Evolutionary conservation across 2,888 invertebrate species (phyloP), one percentile per base, ranked within the genome.

Genomic region (Cosmia trapezina): DNA sequence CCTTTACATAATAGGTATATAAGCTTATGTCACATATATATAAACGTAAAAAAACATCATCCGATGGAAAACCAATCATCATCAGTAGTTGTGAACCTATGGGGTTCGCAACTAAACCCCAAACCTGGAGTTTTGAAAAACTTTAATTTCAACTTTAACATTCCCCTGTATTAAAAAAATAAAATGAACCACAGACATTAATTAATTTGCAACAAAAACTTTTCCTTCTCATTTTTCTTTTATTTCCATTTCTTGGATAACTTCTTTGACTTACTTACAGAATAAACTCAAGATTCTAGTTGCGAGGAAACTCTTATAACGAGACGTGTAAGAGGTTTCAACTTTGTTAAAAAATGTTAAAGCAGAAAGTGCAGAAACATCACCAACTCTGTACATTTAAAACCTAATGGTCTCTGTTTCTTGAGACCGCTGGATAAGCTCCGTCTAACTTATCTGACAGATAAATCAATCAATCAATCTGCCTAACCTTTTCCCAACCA

Each of bases 341-440:
- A 75, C 41, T 64, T 75, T 56, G 64, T 63, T 63, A 14, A 41
- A 49, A 47, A 74, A 64, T 73, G 41, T 49, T 47, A 54, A 54
- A 28, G 28, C 22, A 41, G 28, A 47, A 73, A 47, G 37, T 19
- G 14, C 11, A 41, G 41, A 19, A 62, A 63, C n/a, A 41, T 49
- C 54, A 49, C 17, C 4, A 54, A 74, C 28, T 54, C 8, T 3
- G 28, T 7, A 17, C 12, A n/a, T 54, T 53, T 47, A n/a, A 11
- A 47, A 60, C 11, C 1, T 43, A 14, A 19, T 19, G 17, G 7
- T 9, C 12, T 22, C 12, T 22, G 17, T 28, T 41, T 45, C 22
- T 37, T 19, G 6, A 14, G n/a, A 43, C 53, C 17, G 28, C 12
- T 65, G 12, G 28, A 19, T 19, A 19, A 12, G 12, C 7, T 7